Percentiles rank a stretch among this genome's conserved stretches.
Conservation (phyloP, 2,113 vertebrate species). For the Proterorhinus semilunaris region DNA sequence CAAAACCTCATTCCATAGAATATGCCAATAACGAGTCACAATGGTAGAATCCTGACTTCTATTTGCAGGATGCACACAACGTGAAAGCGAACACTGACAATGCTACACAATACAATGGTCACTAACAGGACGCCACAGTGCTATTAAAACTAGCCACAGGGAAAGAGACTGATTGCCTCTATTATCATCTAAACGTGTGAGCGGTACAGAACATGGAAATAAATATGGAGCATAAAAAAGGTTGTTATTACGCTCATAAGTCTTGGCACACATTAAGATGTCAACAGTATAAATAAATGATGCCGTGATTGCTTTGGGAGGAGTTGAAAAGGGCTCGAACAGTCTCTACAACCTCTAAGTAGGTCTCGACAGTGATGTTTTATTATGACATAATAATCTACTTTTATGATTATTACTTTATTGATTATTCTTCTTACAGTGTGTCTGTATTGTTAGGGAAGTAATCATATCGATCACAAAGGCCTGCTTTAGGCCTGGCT, state of each 20-base stretch:
- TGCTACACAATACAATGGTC: neutral
- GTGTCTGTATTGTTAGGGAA: neutral
- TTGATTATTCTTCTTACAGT: neutral
- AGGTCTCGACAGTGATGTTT: neutral
- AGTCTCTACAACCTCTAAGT: neutral
- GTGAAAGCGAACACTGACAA: too few species aligned
- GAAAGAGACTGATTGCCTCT: conserved; percentile 51
- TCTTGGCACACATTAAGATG: conserved; percentile 39
- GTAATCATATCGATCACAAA: neutral
- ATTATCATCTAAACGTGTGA: conserved; percentile 40
- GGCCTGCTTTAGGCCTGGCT: too few species aligned
- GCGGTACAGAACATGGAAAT: conserved; percentile 24
- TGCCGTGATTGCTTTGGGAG: neutral
- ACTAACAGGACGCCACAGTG: conserved; percentile 54
- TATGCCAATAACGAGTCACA: too few species aligned
- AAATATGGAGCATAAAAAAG: conserved; percentile 20
- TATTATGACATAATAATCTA: neutral
- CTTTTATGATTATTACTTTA: neutral
- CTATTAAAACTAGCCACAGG: conserved; percentile 32
- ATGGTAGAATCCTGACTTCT: too few species aligned
- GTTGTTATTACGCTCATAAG: conserved; percentile 50
- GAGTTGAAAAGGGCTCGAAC: neutral
- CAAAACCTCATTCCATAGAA: too few species aligned
- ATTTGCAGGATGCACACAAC: too few species aligned
- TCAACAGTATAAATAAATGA: conserved; percentile 39